Conservation (phyloP, 2,113 vertebrate genomes). For the Ornithorhynchus anatinus region DNA sequence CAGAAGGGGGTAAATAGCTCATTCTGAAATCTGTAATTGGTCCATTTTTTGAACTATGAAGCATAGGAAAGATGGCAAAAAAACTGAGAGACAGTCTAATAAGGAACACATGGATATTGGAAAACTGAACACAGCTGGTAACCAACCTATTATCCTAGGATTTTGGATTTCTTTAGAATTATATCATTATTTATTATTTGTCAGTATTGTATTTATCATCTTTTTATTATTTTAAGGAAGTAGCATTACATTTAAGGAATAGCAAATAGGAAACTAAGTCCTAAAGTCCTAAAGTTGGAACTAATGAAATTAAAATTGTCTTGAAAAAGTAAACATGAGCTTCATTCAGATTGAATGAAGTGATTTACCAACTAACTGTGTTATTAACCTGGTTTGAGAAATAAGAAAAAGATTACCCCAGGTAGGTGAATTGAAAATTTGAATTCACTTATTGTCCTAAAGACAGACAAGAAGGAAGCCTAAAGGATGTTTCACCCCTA, state of each 20-base stretch:
- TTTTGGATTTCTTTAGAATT: conserved; percentile 30
- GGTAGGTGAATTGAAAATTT: too few relatives aligned
- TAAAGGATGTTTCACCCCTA: too few relatives aligned
- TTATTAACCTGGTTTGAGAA: too few relatives aligned
- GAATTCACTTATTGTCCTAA: too few relatives aligned
- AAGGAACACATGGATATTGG: conserved; percentile 74
- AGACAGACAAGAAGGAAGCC: too few relatives aligned
- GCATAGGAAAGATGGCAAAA: conserved; percentile 64
- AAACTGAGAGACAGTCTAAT: conserved; percentile 69
- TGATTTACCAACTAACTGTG: too few relatives aligned
- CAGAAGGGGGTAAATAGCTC: conserved; percentile 65
- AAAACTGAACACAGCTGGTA: conserved; percentile 74
- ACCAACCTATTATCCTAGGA: conserved; percentile 33
- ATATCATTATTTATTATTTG: conserved; percentile 44
- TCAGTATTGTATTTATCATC: too few relatives aligned
- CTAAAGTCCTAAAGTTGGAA: background rate
- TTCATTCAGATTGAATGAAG: background rate
- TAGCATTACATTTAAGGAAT: background rate
- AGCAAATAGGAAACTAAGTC: background rate
- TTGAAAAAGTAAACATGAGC: background rate
- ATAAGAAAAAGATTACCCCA: too few relatives aligned
- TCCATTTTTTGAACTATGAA: conserved; percentile 70
- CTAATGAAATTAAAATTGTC: background rate
- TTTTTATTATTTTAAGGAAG: conserved; percentile 9
- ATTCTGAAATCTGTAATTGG: conserved; percentile 77